These are phyloP conservation scores for Psittacula cyanocephala DNA, from an alignment of 2,113 vertebrate species.

Conservation along the genomic window DNA sequence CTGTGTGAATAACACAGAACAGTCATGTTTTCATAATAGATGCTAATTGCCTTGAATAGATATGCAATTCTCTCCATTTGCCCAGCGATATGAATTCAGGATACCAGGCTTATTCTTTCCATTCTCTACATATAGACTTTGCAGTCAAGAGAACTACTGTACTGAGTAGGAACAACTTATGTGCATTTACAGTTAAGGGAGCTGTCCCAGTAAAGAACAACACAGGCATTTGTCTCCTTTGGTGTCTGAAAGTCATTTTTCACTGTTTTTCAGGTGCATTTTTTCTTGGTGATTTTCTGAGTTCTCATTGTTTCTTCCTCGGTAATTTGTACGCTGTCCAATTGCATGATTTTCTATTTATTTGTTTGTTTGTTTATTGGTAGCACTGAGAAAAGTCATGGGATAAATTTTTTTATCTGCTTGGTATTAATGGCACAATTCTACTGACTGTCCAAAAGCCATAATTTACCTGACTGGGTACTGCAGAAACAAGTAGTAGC, in stretches of 20 bases:
- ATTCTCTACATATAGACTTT: not conserved
- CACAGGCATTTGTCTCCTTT: not conserved
- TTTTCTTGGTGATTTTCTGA: not conserved
- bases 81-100: not conserved
- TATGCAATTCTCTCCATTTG: not conserved
- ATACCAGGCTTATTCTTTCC: not conserved
- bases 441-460: not conserved
- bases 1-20: not conserved
- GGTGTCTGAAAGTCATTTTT: not conserved
- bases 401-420: not conserved
- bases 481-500: not conserved
- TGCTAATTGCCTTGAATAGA: not conserved
- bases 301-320: not conserved
- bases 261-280: not conserved
- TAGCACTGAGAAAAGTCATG: not conserved
- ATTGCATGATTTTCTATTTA: not conserved
- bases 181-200: not conserved
- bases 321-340: not conserved
- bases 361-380: not conserved
- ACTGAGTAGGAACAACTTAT: not conserved
- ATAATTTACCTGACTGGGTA: not conserved
- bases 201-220: not conserved
- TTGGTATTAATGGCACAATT: not conserved
- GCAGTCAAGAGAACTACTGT: not conserved
- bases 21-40: not conserved